Evolutionary conservation across 2,888 invertebrate genomes (phyloP).

Genomic region (Protodeltote pygarga): DNA sequence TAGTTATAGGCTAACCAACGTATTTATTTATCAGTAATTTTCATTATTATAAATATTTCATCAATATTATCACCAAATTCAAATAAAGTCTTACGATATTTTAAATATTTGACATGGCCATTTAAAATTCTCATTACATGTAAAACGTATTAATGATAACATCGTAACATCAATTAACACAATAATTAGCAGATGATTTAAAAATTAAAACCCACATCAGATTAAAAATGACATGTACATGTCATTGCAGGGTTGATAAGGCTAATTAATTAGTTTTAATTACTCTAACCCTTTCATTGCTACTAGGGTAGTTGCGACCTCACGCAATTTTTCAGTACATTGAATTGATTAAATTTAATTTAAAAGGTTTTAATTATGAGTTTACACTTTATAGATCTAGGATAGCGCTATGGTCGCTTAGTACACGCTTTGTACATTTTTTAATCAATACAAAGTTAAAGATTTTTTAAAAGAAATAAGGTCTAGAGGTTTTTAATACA

Average conservation of each 20-base stretch:
- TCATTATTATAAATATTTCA: too few species aligned
- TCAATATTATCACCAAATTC: too few species aligned
- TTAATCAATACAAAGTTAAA: too few species aligned
- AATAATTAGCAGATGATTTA: conserved; percentile 43
- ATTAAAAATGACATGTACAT: conserved; percentile 73
- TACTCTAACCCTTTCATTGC: conserved; percentile 71
- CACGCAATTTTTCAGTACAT: conserved; percentile 36
- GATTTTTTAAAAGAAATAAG: too few species aligned
- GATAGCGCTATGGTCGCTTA: too few species aligned
- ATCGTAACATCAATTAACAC: conserved; percentile 21
- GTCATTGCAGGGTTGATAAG: conserved; percentile 66
- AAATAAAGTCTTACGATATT: too few species aligned
- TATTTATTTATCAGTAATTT: too few species aligned
- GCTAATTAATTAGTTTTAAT: conserved; percentile 75
- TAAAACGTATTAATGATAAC: conserved; percentile 41
- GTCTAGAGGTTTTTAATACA: too few species aligned
- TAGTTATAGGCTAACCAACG: too few species aligned
- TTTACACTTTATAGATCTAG: too few species aligned
- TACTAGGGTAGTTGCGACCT: conserved; percentile 42
- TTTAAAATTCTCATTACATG: conserved; percentile 11
- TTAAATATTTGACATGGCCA: too few species aligned
- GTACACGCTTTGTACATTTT: too few species aligned
- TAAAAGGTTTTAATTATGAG: conserved; percentile 3
- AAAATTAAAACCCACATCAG: conserved; percentile 68
- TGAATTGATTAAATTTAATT: neutral